Conservation (phyloP, 2,888 invertebrate species). For the Spilosoma lubricipeda region DNA sequence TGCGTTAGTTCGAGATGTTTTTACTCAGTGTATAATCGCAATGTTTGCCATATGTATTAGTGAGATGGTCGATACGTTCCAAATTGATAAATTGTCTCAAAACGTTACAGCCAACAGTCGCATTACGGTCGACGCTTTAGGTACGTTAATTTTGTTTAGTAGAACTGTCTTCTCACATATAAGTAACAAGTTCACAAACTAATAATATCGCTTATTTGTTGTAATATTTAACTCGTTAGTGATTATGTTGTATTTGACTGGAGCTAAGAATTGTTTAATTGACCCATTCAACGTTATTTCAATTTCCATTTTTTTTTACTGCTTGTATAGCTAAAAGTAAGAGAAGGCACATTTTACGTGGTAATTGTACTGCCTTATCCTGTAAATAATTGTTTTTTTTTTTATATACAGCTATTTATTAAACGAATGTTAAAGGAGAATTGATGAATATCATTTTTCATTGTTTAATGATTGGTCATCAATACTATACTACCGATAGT, state of each 20-base stretch:
- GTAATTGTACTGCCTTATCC: conserved; percentile 85
- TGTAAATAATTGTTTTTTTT: conserved; percentile 86
- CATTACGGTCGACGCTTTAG: conserved; percentile 60
- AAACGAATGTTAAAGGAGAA: conserved; percentile 84
- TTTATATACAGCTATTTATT: conserved; percentile 87
- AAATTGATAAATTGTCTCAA: conserved; percentile 70
- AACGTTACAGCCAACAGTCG: conserved; percentile 61
- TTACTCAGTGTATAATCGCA: conserved; percentile 66
- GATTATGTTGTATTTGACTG: conserved; percentile 81
- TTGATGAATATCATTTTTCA: conserved; percentile 84
- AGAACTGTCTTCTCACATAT: conserved; percentile 62
- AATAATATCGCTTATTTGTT: conserved; percentile 82
- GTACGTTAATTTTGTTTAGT: conserved; percentile 58
- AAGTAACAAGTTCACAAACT: conserved; percentile 85
- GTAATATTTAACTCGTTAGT: conserved; percentile 82
- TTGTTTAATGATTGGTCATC: conserved; percentile 86
- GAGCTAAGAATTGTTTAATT: conserved; percentile 76
- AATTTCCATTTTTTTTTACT: conserved; percentile 80
- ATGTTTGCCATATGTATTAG: conserved; percentile 84
- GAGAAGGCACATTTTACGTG: conserved; percentile 83
- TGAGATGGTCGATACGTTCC: conserved; percentile 81
- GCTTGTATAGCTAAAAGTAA: conserved; percentile 85
- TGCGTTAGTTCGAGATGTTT: conserved; percentile 54
- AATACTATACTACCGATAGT: conserved; percentile 85
- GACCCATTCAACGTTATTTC: conserved; percentile 74